Conservation (phyloP, 2,797 vertebrate species). For the Pyrocephalus nanus region DNA sequence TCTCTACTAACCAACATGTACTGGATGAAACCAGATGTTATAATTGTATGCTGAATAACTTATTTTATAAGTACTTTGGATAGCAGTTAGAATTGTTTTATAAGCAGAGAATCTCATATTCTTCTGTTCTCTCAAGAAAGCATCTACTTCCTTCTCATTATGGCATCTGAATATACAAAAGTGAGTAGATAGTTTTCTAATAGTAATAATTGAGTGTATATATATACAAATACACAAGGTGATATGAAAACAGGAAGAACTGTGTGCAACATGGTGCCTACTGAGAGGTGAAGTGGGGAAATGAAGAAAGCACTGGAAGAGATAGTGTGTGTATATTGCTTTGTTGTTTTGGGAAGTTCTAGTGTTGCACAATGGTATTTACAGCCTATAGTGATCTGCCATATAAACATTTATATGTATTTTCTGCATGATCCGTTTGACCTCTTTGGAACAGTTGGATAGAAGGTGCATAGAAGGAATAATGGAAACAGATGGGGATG, state of each 20-base stretch:
- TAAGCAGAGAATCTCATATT: neutral
- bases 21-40: neutral
- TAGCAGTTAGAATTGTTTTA: neutral
- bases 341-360: neutral
- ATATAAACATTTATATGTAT: neutral
- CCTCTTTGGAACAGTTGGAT: neutral
- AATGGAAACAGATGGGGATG: neutral
- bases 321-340: neutral
- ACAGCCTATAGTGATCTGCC: neutral
- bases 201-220: neutral
- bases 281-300: neutral
- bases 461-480: neutral
- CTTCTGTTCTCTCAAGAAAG: neutral
- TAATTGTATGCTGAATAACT: neutral
- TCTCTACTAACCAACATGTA: neutral
- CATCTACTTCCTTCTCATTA: neutral
- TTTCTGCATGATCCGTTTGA: neutral
- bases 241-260: neutral
- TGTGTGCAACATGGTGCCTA: neutral
- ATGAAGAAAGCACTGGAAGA: neutral
- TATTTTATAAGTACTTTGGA: neutral
- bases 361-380: neutral
- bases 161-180: neutral
- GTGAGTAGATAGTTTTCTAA: neutral
- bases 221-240: neutral